phyloP scores from a whole-genome alignment of 2,113 vertebrate genomes.

The Lates calcarifer region DNA sequence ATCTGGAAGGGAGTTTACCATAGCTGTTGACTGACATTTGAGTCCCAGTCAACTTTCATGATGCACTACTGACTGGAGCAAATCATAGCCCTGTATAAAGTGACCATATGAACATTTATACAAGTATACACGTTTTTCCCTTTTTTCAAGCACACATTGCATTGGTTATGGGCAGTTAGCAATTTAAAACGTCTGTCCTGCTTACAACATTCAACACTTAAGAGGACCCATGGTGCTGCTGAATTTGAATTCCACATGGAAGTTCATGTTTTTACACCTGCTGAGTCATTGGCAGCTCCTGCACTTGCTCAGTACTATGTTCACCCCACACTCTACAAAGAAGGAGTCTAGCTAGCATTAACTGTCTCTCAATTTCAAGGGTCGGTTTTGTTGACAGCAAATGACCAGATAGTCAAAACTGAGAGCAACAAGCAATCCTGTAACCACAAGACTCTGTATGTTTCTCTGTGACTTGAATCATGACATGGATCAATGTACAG shows the following conservation, averaged over 20 bases:
- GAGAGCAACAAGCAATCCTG: background rate
- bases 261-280: background rate
- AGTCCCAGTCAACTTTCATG: too few relatives aligned
- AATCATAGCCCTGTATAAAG: background rate
- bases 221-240: too few relatives aligned
- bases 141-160: background rate
- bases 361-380: background rate
- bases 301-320: background rate
- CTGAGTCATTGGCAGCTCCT: background rate
- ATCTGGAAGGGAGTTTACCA: background rate
- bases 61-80: too few relatives aligned
- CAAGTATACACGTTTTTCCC: background rate
- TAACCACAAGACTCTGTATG: background rate
- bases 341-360: background rate
- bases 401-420: background rate
- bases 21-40: background rate
- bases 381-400: background rate
- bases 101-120: background rate
- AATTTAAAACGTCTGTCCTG: background rate
- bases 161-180: background rate
- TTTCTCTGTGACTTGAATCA: background rate
- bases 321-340: background rate
- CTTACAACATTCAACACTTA: background rate
- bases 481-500: background rate
- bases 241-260: background rate